A percentile compares a stretch with the other conserved stretches of the same genome.
Evolutionary conservation across 2,888 invertebrate genomes (phyloP).

Genomic region (Aphodius granarius): DNA sequence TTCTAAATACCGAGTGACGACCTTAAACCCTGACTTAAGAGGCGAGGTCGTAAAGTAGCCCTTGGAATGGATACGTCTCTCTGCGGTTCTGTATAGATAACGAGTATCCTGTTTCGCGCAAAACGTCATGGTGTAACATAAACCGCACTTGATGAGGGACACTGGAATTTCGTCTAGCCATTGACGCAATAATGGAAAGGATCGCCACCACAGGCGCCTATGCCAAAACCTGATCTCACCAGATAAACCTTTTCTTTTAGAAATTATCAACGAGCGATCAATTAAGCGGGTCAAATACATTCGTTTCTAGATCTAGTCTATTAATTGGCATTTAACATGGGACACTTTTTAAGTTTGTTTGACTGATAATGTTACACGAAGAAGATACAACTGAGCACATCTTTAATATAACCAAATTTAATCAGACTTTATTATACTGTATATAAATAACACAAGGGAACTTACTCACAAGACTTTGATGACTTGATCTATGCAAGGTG

Average conservation of each 20-base stretch:
- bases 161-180: constrained; percentile 8
- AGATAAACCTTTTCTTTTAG: neutral
- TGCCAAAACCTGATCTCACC: constrained; percentile 2
- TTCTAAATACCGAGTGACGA: neutral
- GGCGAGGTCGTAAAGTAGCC: neutral
- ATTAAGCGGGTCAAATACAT: neutral
- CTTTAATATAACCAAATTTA: no score
- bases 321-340: no score
- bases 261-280: neutral
- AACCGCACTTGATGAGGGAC: constrained; percentile 18
- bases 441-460: no score
- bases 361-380: no score
- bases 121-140: constrained; percentile 23
- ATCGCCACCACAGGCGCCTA: neutral
- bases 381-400: no score
- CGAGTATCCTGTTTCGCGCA: constrained; percentile 22
- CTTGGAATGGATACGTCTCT: neutral
- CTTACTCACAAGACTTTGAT: no score
- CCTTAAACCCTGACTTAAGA: neutral
- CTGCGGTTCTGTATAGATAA: constrained; percentile 16
- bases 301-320: neutral
- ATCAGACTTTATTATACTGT: no score
- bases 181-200: constrained; percentile 1
- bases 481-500: no score
- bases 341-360: no score